Percentiles rank a stretch among this genome's conserved stretches.
These are phyloP conservation scores for Aptenodytes forsteri DNA, from an alignment of 2,113 vertebrate genomes.

Conservation along the genomic window DNA sequence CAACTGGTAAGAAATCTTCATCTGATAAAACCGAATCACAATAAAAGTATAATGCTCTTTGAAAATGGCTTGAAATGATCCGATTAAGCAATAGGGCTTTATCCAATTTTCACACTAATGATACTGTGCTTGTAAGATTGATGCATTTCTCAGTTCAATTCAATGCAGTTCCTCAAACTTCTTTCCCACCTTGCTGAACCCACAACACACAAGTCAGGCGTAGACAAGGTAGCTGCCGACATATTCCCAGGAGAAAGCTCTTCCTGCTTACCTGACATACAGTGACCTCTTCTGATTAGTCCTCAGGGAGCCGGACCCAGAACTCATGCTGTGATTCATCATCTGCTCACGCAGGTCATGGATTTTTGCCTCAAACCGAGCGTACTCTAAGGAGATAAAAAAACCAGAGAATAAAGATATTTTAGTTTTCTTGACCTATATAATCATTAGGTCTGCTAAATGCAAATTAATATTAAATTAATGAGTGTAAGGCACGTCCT, in stretches of 20 bases:
- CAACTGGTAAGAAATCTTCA: background rate
- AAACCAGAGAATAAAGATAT: conserved; percentile 53
- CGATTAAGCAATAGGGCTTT: background rate
- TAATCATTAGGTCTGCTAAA: conserved; percentile 2
- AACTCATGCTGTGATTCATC: conserved; percentile 99
- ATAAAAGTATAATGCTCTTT: background rate
- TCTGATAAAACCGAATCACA: background rate
- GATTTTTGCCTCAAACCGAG: conserved; percentile 97
- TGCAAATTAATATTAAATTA: conserved; percentile 24
- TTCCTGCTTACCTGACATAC: conserved; percentile 87
- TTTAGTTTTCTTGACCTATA: conserved; percentile 48
- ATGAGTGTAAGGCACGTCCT: background rate
- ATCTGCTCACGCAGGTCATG: conserved; percentile 98
- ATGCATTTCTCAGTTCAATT: background rate
- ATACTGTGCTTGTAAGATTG: background rate
- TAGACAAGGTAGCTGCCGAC: background rate
- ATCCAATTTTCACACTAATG: background rate
- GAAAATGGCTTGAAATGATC: background rate
- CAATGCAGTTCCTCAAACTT: background rate
- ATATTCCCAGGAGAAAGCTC: background rate
- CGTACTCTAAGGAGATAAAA: conserved; percentile 83
- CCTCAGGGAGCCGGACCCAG: conserved; percentile 93
- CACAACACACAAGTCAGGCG: background rate
- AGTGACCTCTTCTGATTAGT: conserved; percentile 97
- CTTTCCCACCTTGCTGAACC: background rate